Percentiles rank a stretch among this genome's conserved stretches.
Conservation (phyloP, 2,113 vertebrate species). For the Egretta garzetta region DNA sequence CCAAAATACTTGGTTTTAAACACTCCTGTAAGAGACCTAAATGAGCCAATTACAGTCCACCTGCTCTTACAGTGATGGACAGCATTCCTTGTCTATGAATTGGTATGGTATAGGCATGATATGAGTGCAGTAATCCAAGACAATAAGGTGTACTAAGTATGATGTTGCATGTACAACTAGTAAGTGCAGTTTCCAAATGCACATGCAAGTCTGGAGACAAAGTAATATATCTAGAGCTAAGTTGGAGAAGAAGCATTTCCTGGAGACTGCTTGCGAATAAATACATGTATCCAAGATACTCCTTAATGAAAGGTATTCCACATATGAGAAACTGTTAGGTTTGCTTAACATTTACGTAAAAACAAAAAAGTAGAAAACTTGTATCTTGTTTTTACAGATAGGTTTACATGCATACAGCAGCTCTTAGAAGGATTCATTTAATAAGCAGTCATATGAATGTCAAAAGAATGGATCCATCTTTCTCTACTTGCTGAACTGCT, state of each 20-base stretch:
- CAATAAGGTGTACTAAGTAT: background rate
- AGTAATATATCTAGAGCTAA: background rate
- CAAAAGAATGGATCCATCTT: background rate
- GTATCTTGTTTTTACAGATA: background rate
- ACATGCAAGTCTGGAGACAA: background rate
- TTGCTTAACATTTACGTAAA: background rate
- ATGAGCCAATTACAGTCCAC: background rate
- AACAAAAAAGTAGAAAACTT: background rate
- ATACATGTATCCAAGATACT: background rate
- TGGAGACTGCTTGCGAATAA: background rate
- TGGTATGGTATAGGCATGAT: background rate
- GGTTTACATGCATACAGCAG: background rate
- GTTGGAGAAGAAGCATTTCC: background rate
- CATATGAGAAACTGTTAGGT: background rate
- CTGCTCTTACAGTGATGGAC: background rate
- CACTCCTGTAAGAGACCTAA: background rate
- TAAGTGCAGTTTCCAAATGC: background rate
- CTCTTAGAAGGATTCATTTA: background rate
- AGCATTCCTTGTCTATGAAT: background rate
- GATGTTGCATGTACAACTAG: background rate
- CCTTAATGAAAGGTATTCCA: background rate
- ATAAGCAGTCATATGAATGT: background rate
- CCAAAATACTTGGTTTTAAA: background rate
- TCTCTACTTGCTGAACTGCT: background rate
- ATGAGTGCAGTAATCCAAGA: background rate